These are phyloP conservation scores for Lipotes vexillifer DNA, from an alignment of 2,113 vertebrate species.

Conservation along the genomic window DNA sequence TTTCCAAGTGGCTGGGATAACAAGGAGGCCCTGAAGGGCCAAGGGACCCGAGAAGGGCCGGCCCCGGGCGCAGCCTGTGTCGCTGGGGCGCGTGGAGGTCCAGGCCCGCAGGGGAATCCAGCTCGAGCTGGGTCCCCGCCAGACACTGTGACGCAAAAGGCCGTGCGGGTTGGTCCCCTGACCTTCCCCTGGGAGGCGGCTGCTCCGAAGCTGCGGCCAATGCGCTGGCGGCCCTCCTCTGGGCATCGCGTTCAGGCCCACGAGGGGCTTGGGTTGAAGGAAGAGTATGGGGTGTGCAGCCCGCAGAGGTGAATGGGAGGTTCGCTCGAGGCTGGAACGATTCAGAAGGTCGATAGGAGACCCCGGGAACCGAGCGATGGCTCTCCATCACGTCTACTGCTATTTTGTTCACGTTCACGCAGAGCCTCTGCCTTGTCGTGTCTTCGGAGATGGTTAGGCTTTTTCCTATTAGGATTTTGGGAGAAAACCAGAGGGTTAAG, in stretches of 20 bases:
- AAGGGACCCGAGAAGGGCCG: background rate
- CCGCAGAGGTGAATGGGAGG: background rate
- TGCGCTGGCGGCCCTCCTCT: background rate
- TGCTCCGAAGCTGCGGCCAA: background rate
- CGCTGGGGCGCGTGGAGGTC: background rate
- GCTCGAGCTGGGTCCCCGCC: background rate
- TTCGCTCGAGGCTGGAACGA: background rate
- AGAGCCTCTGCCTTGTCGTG: background rate
- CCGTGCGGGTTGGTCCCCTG: rapidly evolving
- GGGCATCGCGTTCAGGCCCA: background rate
- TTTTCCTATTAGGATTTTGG: background rate
- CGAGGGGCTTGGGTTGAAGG: background rate
- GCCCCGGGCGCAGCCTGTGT: rapidly evolving
- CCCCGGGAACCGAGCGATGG: background rate
- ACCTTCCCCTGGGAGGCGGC: background rate
- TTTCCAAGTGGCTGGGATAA: background rate
- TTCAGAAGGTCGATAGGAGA: background rate
- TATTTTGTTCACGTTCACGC: background rate
- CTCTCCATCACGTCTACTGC: rapidly evolving
- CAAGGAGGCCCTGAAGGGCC: background rate
- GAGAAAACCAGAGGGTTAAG: background rate
- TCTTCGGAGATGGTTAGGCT: background rate
- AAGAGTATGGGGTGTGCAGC: background rate
- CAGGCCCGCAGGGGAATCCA: background rate
- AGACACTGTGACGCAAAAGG: background rate